Base-by-base conservation (phyloP, 1,140 invertebrate species). In the Zaprionus nigranus region DNA sequence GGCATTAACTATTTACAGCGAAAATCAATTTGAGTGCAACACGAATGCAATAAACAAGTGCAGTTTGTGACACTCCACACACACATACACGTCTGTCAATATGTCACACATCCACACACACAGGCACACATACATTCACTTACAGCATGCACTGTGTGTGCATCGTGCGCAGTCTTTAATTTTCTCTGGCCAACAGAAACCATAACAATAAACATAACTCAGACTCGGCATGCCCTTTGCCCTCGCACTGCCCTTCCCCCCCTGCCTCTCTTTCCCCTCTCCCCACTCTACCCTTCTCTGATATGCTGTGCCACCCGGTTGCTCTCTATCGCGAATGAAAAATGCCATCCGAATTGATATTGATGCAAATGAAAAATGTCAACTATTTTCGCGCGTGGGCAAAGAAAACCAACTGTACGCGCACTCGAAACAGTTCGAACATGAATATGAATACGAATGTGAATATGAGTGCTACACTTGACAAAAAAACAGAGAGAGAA, bases 281-380 rank as follows among this genome's bases (percentile, higher is more conserved):
- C 30, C 9, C 0, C 30, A 3, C 9, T 3, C 30, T 34, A 0
- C 9, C 30, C 30, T 7, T 9, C 9, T 3, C 30, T 34, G 30
- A 11, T 34, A 34, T 34, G 30, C 30, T 11, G 9, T 7, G 26
- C 26, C 6, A 28, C 26, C 5, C 6, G 26, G 1, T 28, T 9
- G 30, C 30, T 9, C 26, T 22, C 49, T 68, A 54, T 61, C 20
- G 43, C 24, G 53, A 30, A 75, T 64, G 70, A 83, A 81, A 81
- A 73, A 78, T 81, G 81, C 61, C 81, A 87, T 62, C 57, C 54
- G 78, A 81, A 88, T 84, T 87, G 85, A 87, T 84, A 87, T 88
- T 84, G 81, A 87, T 88, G 84, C 81, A 87, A 87, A 87, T 87
- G 84, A 84, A 87, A 87, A 87, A 87, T 81, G 81, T 87, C 84